These are phyloP conservation scores for Gryllus longicercus DNA, from an alignment of 2,888 invertebrate genomes.

Conservation along the genomic window DNA sequence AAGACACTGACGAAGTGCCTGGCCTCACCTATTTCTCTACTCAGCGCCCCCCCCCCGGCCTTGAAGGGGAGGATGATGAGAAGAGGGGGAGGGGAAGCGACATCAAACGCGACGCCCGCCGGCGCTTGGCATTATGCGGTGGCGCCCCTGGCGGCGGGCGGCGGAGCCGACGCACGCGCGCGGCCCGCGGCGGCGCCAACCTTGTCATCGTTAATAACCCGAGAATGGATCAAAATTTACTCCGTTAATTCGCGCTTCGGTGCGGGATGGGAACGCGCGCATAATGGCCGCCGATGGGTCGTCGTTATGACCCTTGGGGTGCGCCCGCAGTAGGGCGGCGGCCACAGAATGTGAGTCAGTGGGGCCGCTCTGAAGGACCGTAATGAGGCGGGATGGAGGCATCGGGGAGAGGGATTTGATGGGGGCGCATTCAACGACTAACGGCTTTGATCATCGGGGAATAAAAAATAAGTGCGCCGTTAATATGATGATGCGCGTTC, in stretches of 20 bases:
- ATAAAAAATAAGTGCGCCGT: too few relatives aligned
- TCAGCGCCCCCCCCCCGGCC: too few relatives aligned
- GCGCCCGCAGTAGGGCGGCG: neutral
- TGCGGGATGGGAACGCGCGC: neutral
- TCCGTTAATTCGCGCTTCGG: neutral
- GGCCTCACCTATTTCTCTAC: too few relatives aligned
- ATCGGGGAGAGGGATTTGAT: neutral
- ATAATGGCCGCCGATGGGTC: neutral
- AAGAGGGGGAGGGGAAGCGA: too few relatives aligned
- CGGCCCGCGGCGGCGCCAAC: neutral
- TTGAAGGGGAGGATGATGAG: too few relatives aligned
- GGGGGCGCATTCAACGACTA: too few relatives aligned
- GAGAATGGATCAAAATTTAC: neutral
- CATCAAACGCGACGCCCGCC: too few relatives aligned
- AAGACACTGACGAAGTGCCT: too few relatives aligned
- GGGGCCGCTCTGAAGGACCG: neutral
- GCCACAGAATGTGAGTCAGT: neutral
- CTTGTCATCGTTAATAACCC: constrained; percentile 8
- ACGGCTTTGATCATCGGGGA: too few relatives aligned
- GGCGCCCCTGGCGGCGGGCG: neutral
- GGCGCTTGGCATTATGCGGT: too few relatives aligned
- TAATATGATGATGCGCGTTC: too few relatives aligned
- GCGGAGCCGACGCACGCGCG: neutral
- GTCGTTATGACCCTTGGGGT: neutral
- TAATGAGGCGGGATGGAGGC: neutral